Percentiles rank a stretch among this genome's conserved stretches.
Conservation (phyloP, 2,797 vertebrate genomes). For the Acropternis orthonyx region DNA sequence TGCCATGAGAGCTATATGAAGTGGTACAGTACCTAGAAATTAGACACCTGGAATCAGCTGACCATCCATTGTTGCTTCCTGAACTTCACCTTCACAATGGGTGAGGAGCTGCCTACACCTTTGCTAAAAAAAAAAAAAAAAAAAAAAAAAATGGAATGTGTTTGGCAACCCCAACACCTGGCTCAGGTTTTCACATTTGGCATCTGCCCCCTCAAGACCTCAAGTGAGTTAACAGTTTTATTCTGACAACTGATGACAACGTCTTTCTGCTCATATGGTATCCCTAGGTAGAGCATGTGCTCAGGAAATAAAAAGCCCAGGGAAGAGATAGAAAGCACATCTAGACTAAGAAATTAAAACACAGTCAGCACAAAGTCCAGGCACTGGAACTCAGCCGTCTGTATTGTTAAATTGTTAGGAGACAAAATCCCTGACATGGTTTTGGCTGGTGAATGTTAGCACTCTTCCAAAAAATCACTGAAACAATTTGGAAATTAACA, state of each 20-base stretch:
- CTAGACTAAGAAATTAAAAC: not conserved
- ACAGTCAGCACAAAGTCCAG: constrained; percentile 11
- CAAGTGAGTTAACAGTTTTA: not conserved
- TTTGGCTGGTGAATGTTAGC: constrained; percentile 44
- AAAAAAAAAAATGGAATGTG: not conserved
- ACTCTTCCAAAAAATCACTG: constrained; percentile 59
- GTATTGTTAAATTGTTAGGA: constrained; percentile 23
- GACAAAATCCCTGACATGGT: constrained; percentile 1
- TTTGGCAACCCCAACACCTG: not conserved
- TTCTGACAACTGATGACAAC: not conserved
- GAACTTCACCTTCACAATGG: not conserved
- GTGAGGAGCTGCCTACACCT: not conserved
- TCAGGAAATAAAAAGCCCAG: not conserved
- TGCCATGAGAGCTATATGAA: not conserved
- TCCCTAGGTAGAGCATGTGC: not conserved
- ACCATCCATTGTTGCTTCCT: not conserved
- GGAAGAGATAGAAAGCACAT: not conserved
- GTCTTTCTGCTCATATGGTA: not conserved
- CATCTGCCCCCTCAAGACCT: not conserved
- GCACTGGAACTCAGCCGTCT: not conserved
- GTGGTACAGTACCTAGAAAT: not conserved
- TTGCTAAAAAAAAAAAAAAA: not conserved
- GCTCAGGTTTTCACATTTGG: not conserved
- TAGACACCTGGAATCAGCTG: not conserved
- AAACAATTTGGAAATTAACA: constrained; percentile 60